Evolutionary conservation across 2,113 vertebrate genomes (phyloP), one percentile per base, ranked within the genome.

Genomic region (Neodon shergylaensis): DNA sequence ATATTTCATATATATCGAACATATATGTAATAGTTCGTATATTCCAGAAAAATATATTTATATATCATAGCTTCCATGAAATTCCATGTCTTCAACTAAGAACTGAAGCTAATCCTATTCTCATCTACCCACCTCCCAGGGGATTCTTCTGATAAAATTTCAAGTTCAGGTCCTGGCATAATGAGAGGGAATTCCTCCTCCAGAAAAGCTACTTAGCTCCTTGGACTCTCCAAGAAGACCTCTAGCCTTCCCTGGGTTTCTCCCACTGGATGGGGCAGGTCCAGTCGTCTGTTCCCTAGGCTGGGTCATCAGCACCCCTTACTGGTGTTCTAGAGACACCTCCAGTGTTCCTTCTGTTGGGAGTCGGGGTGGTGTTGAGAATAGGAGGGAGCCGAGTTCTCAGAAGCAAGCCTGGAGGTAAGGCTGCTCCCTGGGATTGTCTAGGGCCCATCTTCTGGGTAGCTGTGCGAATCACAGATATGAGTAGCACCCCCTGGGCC

Each of bases 381-480:
- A 1, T 9, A 19, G 1, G 9, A 12, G 4, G 2, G 3, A 49
- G 36, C 36, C 1, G 0, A 19, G 7, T 42, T 63, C 26, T 88
- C 44, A 6, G 0, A 24, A 0, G 12, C 19, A 33, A 14, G 12
- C 88, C 65, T 49, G 42, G 26, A 87, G 81, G 91, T 76, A 49
- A 66, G 58, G 26, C 54, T 42, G 74, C 28, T 39, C 65, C 16
- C 58, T 4, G 49, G 83, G n/a, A 77, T 24, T 61, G 54, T 63
- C 39, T 89, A 33, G 54, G 31, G 47, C 31, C 28, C 36, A 47
- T 22, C 88, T 47, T n/a, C 47, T 31, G 42, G 33, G 63, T 21
- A 1, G 1, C n/a, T 16, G 7, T 12, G 22, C 28, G 1, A n/a
- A 36, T 36, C 85, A 28, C 88, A 85, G 8, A 68, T 17, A n/a